Evolutionary conservation across 2,113 vertebrate species (phyloP).

Genomic region (Redunca redunca): DNA sequence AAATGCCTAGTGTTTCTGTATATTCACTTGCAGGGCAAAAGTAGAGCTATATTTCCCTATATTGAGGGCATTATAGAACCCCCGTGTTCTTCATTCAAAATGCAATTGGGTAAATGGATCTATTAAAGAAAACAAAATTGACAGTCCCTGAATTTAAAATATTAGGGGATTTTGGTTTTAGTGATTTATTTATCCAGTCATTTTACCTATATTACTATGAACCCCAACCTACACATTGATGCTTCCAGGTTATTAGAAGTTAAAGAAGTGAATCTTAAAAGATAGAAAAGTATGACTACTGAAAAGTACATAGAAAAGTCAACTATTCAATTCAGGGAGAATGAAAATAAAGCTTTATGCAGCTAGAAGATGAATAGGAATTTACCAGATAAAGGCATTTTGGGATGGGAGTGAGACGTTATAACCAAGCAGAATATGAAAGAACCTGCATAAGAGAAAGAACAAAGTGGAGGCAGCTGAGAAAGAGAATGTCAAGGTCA

Average conservation of each 20-base stretch:
- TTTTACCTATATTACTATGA: neutral
- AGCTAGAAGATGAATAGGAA: neutral
- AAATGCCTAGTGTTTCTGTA: neutral
- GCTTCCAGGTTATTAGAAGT: neutral
- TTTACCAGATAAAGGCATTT: neutral
- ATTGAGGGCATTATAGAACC: neutral
- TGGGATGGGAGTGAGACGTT: rapidly evolving
- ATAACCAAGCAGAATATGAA: neutral
- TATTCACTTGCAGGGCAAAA: neutral
- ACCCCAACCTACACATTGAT: rapidly evolving
- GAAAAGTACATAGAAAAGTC: neutral
- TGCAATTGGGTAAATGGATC: neutral
- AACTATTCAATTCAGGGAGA: neutral
- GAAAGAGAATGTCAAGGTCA: neutral
- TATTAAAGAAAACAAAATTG: neutral
- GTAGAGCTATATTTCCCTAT: neutral
- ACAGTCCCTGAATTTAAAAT: neutral
- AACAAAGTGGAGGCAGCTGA: neutral
- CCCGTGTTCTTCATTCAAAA: neutral
- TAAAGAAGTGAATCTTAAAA: conserved; percentile 8
- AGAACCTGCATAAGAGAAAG: neutral
- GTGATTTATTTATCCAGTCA: neutral
- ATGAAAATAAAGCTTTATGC: neutral
- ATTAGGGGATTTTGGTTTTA: neutral
- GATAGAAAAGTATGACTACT: neutral